These are phyloP conservation scores for Hylia prasina DNA, from an alignment of 2,113 vertebrate genomes.

Conservation along the genomic window DNA sequence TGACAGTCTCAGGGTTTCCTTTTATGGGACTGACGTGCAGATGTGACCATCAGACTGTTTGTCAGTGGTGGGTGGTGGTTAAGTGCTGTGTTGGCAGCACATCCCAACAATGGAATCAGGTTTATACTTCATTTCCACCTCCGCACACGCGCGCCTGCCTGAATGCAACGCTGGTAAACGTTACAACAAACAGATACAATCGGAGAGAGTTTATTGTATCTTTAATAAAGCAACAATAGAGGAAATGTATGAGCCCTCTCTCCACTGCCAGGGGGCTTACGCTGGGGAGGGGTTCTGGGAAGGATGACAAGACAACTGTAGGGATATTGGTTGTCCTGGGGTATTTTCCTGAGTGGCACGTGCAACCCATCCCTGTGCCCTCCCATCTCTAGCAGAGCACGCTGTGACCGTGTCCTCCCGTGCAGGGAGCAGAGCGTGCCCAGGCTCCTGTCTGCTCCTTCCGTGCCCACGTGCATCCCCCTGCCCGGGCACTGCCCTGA, in stretches of 20 bases:
- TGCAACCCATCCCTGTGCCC: not conserved
- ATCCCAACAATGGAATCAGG: conserved; percentile 43
- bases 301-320: not conserved
- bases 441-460: not conserved
- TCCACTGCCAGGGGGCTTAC: not conserved
- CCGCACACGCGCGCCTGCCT: conserved; percentile 10
- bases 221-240: conserved; percentile 35
- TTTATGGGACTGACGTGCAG: conserved; percentile 70
- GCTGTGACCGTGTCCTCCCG: not conserved
- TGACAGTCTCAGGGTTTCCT: conserved; percentile 67
- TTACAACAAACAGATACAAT: conserved; percentile 37
- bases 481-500: not conserved
- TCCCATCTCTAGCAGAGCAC: not conserved
- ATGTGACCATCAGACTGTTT: conserved; percentile 71
- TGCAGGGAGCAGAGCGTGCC: not conserved
- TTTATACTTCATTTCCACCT: conserved; percentile 42
- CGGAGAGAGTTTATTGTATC: conserved; percentile 9
- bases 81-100: conserved; percentile 37
- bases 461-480: rapidly evolving
- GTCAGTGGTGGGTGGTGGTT: conserved; percentile 64
- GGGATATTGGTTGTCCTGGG: not conserved
- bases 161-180: not conserved
- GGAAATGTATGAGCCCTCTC: not conserved
- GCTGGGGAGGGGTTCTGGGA: not conserved
- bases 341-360: not conserved